Base-by-base conservation (phyloP, 2,797 vertebrate species). In the Oreochromis grahami region DNA sequence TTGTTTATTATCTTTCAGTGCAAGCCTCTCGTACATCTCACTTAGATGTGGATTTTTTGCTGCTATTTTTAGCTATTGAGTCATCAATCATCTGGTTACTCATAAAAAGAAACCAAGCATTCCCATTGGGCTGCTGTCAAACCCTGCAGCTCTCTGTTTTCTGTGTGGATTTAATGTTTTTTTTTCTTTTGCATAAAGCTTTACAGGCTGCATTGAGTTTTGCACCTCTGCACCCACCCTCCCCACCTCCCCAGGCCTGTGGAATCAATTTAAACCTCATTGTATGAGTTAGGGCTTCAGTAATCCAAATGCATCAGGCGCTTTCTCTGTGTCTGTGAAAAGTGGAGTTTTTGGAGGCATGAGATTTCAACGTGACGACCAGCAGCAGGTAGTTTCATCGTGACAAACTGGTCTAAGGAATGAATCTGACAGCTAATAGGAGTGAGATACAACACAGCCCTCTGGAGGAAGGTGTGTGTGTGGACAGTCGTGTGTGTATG, bases 391-490 rank as follows among this genome's bases (percentile, higher is more conserved):
- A 74, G 78, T 85, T 90, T 87, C 55, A 79, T 83, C 84, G 72
- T 88, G 86, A 90, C 12, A 50, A 88, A 92, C 90, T 86, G 81
- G 87, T 78, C 56, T 65, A 76, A 52, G 79, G 88, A 93, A 63
- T 3, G 34, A 85, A 84, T 79, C 79, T 89, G 92, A 93, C 94
- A 93, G 92, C 87, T 88, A 90, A 92, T 90, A 76, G 88, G 86
- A 84, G 81, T 76, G 84, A 93, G 87, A 91, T 84, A 63, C 86
- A 90, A 52, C 87, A 29, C 77, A 51, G 79, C 76, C 79, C 86
- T 90, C 88, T 78, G 86, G 86, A 87, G 87, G 76, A 77, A 76
- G 41, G 58, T 63, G 58, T 63, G 65, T 83, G 76, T 76, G 56
- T 78, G 48, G 68, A 52, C 11, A 48, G 32, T 15, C 29, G 9